Percentiles rank a stretch among this genome's conserved stretches.
phyloP scores from a whole-genome alignment of 1,140 invertebrate genomes.

The Drosophila ananassae region DNA sequence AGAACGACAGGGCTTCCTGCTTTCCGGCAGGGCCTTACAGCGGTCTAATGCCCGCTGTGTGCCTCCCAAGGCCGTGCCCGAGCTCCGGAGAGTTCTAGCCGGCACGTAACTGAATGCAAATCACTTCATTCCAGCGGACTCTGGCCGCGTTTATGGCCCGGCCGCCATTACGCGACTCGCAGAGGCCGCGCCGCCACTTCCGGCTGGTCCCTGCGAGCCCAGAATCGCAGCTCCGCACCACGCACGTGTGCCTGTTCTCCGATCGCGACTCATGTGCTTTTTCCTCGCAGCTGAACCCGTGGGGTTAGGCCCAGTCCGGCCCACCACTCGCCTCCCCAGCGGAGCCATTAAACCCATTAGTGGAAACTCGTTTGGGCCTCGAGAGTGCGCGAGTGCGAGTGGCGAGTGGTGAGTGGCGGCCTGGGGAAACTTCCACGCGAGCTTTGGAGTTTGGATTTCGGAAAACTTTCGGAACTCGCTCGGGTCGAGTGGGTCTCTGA shows the following conservation, averaged over 20 bases:
- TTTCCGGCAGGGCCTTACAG: conserved; percentile 61
- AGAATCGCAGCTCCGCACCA: conserved; percentile 2
- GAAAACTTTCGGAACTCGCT: conserved; percentile 21
- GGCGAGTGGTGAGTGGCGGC: neutral
- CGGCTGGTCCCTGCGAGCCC: conserved; percentile 32
- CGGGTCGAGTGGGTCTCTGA: conserved; percentile 1
- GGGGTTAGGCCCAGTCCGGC: conserved; percentile 29
- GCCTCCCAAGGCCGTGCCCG: too few species aligned
- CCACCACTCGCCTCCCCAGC: conserved; percentile 19
- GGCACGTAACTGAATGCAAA: conserved; percentile 79
- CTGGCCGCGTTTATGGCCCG: conserved; percentile 59
- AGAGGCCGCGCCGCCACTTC: conserved; percentile 64
- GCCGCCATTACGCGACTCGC: conserved; percentile 67
- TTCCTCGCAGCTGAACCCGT: neutral
- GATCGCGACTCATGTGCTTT: too few species aligned
- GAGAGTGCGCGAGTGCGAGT: neutral
- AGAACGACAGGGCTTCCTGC: conserved; percentile 53
- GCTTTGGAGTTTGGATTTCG: conserved; percentile 1
- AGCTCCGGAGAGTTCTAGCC: conserved; percentile 14
- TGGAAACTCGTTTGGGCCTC: conserved; percentile 50
- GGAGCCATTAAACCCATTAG: conserved; percentile 56
- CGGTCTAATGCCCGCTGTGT: conserved; percentile 44
- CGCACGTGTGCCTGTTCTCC: conserved; percentile 25
- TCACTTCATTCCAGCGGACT: conserved; percentile 70
- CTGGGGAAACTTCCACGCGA: conserved; percentile 27